Conservation (phyloP, 2,888 invertebrate species). For the Polylopha cassiicola region DNA sequence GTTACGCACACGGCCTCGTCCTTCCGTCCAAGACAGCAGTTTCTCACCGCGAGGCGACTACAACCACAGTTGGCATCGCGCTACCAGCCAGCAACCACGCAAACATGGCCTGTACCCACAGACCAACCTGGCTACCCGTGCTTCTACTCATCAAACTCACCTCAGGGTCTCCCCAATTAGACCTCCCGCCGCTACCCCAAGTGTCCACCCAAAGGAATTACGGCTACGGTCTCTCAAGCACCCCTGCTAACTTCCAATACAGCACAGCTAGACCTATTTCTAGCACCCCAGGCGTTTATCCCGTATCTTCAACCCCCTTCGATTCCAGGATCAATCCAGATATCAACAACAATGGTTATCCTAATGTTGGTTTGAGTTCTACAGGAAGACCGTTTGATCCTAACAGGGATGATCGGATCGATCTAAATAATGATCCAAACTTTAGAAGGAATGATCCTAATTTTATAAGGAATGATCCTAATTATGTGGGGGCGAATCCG, state of each 20-base stretch:
- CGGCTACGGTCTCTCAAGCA: conserved; percentile 60
- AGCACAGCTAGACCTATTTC: conserved; percentile 51
- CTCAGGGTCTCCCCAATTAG: conserved; percentile 64
- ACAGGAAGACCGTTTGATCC: conserved; percentile 52
- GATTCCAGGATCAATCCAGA: conserved; percentile 59
- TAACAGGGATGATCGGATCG: conserved; percentile 63
- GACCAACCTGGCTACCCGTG: conserved; percentile 45
- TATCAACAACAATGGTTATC: conserved; percentile 68
- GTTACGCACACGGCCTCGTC: conserved; percentile 13
- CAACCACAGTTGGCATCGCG: conserved; percentile 62
- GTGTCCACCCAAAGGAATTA: conserved; percentile 50
- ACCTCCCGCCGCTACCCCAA: conserved; percentile 72
- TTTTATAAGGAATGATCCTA: conserved; percentile 66
- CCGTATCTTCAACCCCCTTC: conserved; percentile 59
- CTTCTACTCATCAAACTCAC: conserved; percentile 32
- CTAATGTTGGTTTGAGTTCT: conserved; percentile 53
- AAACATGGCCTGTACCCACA: conserved; percentile 59
- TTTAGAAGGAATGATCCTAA: conserved; percentile 72
- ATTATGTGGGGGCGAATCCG: conserved; percentile 61
- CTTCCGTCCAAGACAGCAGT: conserved; percentile 23
- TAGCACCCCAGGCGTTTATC: conserved; percentile 46
- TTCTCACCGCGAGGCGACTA: conserved; percentile 66
- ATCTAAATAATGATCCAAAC: conserved; percentile 65
- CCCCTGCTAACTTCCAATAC: conserved; percentile 53
- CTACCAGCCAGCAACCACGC: conserved; percentile 61